phyloP scores from a whole-genome alignment of 2,113 vertebrate genomes.

The Oenanthe melanoleuca region DNA sequence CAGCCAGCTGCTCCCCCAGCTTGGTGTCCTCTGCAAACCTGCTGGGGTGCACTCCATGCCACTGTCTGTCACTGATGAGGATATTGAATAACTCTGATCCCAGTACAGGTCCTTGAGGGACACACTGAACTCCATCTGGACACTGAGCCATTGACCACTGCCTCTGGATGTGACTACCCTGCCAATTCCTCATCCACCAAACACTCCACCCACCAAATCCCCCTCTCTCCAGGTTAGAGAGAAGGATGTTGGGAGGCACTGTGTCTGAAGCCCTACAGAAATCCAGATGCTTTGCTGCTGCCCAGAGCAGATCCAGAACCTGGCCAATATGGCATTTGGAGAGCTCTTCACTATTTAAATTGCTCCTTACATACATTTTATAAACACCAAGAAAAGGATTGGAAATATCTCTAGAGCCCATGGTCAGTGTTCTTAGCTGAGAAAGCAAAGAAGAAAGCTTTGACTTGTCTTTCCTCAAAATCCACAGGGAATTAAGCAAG shows the following conservation, averaged over 20 bases:
- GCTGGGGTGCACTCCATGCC: background rate
- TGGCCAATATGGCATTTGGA: background rate
- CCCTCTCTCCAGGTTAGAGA: background rate
- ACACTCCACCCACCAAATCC: background rate
- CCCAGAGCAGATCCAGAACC: background rate
- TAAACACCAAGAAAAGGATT: background rate
- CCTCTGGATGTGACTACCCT: background rate
- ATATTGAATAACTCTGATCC: background rate
- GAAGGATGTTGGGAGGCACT: background rate
- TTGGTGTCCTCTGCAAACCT: background rate
- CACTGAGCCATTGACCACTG: background rate
- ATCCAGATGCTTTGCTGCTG: background rate
- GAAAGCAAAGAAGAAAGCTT: background rate
- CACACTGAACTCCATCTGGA: background rate
- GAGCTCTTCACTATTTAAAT: background rate
- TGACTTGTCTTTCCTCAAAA: background rate
- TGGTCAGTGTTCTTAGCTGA: background rate
- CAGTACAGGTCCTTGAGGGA: background rate
- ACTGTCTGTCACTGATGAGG: background rate
- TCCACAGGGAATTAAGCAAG: background rate
- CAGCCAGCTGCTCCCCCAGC: background rate
- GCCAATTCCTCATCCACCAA: background rate
- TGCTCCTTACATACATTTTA: background rate
- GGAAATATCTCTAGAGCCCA: background rate
- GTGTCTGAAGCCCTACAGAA: background rate